These are phyloP conservation scores for Drosophila differens DNA, from an alignment of 2,888 invertebrate genomes.

Conservation along the genomic window DNA sequence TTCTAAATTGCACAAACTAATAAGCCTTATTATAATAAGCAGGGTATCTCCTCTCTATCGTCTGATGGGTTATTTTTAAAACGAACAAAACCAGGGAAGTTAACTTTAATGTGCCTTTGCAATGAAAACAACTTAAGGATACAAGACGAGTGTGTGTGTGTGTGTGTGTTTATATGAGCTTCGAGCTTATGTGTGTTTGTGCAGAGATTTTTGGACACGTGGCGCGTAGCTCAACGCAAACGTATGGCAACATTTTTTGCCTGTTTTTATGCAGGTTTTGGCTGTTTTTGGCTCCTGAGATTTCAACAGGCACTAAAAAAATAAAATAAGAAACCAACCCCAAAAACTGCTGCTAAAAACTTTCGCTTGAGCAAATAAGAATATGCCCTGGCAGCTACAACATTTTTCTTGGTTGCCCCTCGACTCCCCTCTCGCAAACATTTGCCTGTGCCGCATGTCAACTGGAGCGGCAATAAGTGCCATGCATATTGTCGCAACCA, in stretches of 20 bases:
- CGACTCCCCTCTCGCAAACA: constrained; percentile 7
- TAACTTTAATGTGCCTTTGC: constrained; percentile 45
- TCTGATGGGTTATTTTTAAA: background rate
- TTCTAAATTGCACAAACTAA: background rate
- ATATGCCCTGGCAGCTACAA: constrained; percentile 46
- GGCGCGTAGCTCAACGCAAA: constrained; percentile 56
- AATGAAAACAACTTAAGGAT: constrained; percentile 43
- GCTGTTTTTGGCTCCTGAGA: constrained; percentile 12
- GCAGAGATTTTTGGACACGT: constrained; percentile 70
- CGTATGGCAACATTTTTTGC: constrained; percentile 55
- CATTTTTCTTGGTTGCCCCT: constrained; percentile 6
- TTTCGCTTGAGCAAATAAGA: constrained; percentile 62
- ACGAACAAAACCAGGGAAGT: constrained; percentile 1
- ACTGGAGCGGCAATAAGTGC: constrained; percentile 80
- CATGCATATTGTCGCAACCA: constrained; percentile 74
- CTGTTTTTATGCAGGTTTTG: constrained; percentile 48
- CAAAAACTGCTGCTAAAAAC: constrained; percentile 33
- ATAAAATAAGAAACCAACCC: background rate
- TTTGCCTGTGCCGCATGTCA: constrained; percentile 62
- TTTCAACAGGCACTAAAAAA: constrained; percentile 37
- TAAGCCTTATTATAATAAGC: background rate
- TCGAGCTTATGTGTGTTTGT: constrained; percentile 24
- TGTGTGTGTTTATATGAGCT: background rate
- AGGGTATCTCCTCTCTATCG: background rate
- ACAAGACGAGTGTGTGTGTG: constrained; percentile 33